Evolutionary conservation across 2,888 invertebrate species (phyloP), one percentile per base, ranked within the genome.

Genomic region (Drosophila meridionalis): DNA sequence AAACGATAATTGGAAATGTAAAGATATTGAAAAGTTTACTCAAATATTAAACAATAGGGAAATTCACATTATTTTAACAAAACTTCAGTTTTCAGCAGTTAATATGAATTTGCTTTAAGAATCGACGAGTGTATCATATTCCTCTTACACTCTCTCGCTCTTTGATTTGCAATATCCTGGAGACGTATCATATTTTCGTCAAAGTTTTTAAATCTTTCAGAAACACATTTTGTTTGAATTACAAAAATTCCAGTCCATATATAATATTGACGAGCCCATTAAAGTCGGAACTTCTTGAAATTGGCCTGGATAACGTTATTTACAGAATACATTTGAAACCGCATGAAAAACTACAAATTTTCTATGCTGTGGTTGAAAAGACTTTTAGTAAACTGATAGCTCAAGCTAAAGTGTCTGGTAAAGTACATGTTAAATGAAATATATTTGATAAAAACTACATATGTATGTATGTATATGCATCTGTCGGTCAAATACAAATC

Each of bases 401-500:
- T 14, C 2, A 4, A 14, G 12, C 11, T 20, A n/a, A 34, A 20
- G 20, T 52, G 6, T 1, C 4, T 34, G 20, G 50, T 9, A 52
- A 34, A 34, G 34, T 20, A 4, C 7, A 52, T 7, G 52, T 11
- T 12, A 52, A 52, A 20, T 52, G 6, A n/a, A 11, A n/a, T 40
- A 30, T n/a, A 40, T 3, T 28, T 28, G n/a, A n/a, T 42, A 14
- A 28, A 28, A 28, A 14, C 8, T n/a, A 20, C 1, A 38, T 38
- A 38, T 9, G 9, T 36, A 36, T 36, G 9, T 36, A 36, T 9
- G 3, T 36, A 36, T 2, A 6, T 40, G 28, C 14, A 14, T 14
- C 30, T 30, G 20, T 56, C 42, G 36, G 32, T 4, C 20, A 50
- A 50, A 53, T 57, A 14, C 32, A 53, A 75, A 69, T 65, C 61